Conservation (phyloP, 2,888 invertebrate genomes). For the Pherbina coryleti region DNA sequence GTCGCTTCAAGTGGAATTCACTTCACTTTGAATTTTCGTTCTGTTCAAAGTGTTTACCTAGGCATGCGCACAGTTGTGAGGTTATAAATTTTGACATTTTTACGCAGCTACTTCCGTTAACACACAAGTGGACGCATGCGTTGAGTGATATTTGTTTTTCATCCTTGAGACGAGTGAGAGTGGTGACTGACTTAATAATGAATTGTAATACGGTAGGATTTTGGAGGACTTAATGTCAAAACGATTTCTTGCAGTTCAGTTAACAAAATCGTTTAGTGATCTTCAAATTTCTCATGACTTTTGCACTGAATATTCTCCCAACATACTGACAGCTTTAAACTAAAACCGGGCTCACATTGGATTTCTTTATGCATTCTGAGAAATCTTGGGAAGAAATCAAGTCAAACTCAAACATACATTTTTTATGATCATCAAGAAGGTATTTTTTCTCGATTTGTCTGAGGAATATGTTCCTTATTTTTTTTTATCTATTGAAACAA, state of each 20-base stretch:
- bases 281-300: neutral
- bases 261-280: neutral
- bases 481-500: neutral
- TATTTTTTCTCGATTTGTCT: neutral
- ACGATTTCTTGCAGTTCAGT: constrained; percentile 24
- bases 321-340: neutral
- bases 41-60: constrained; percentile 23
- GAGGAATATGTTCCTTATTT: neutral
- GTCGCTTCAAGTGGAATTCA: constrained; percentile 57
- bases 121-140: constrained; percentile 37
- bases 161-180: constrained; percentile 17
- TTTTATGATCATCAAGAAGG: neutral
- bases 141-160: constrained; percentile 18
- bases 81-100: constrained; percentile 39
- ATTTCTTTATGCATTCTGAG: neutral
- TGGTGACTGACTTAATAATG: neutral
- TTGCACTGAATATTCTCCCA: neutral
- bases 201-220: constrained; percentile 9
- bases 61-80: constrained; percentile 38
- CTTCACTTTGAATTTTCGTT: constrained; percentile 1
- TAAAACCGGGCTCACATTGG: too few species aligned
- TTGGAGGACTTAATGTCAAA: constrained; percentile 28
- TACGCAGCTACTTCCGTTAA: constrained; percentile 40
- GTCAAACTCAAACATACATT: too few species aligned
- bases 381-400: neutral